Percentiles rank a stretch among this genome's conserved stretches.
These are phyloP conservation scores for Drosophila tsacasi DNA, from an alignment of 1,140 invertebrate genomes.

Conservation along the genomic window DNA sequence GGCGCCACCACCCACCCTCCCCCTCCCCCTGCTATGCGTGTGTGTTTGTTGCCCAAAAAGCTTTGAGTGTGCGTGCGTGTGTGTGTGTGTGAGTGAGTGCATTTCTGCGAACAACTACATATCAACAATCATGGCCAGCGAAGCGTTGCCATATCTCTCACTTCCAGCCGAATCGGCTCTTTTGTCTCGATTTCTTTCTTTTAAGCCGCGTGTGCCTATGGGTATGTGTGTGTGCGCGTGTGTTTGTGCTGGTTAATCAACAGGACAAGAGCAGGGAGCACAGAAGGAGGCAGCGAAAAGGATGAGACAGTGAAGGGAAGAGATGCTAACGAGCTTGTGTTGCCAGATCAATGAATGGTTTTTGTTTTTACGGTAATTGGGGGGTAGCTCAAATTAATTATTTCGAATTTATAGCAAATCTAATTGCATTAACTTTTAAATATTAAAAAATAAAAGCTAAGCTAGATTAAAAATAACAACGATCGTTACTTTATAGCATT, in stretches of 20 bases:
- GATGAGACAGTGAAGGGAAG: not conserved
- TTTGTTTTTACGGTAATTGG: not conserved
- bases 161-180: conserved; percentile 31
- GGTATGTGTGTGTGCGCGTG: conserved; percentile 10
- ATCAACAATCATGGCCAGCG: conserved; percentile 72
- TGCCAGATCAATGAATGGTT: conserved; percentile 4
- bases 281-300: no score
- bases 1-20: conserved; percentile 1
- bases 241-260: conserved; percentile 33
- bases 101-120: conserved; percentile 47
- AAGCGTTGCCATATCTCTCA: conserved; percentile 71
- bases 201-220: conserved; percentile 8
- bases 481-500: not conserved
- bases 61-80: conserved; percentile 7
- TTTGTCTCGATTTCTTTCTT: conserved; percentile 40
- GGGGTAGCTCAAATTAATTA: not conserved
- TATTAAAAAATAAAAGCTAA: not conserved
- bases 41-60: conserved; percentile 29
- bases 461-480: not conserved
- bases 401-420: no score
- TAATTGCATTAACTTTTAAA: not conserved
- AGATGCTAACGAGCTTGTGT: conserved; percentile 4
- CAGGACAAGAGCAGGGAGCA: conserved; percentile 1
- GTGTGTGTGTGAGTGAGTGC: conserved; percentile 17
- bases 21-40: not conserved